These are phyloP conservation scores for Zelostemma sp. DNA, from an alignment of 1,140 invertebrate species.

Conservation along the genomic window DNA sequence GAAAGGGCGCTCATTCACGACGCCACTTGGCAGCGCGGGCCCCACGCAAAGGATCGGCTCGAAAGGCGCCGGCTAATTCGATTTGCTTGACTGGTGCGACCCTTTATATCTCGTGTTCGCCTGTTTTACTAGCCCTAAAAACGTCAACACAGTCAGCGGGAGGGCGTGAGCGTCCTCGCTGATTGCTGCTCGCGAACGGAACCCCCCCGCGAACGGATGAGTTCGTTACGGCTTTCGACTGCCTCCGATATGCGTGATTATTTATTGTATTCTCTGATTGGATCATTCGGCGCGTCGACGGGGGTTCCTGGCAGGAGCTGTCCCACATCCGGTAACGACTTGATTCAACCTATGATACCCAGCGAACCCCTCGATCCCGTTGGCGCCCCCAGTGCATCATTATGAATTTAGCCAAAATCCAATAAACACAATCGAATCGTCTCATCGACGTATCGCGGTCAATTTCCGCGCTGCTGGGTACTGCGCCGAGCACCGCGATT, in stretches of 20 bases:
- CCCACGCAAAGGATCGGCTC: constrained; percentile 35
- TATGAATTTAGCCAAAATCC: constrained; percentile 25
- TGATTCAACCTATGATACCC: constrained; percentile 42
- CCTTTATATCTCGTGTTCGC: constrained; percentile 43
- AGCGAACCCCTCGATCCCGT: constrained; percentile 26
- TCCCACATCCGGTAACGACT: constrained; percentile 44
- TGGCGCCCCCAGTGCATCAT: constrained; percentile 19
- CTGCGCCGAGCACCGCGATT: neutral
- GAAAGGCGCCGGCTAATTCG: constrained; percentile 48
- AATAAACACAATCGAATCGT: constrained; percentile 20
- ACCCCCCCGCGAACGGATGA: constrained; percentile 52
- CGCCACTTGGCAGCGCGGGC: constrained; percentile 3
- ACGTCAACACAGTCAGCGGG: constrained; percentile 55
- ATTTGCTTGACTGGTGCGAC: constrained; percentile 47
- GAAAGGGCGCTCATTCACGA: constrained; percentile 7
- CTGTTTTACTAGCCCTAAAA: constrained; percentile 48
- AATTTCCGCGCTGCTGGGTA: neutral
- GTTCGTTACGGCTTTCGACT: constrained; percentile 55
- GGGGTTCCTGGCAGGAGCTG: constrained; percentile 40
- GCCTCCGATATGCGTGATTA: constrained; percentile 55
- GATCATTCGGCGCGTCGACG: constrained; percentile 55
- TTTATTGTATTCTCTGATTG: constrained; percentile 59
- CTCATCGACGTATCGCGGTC: constrained; percentile 4
- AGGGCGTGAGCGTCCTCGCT: constrained; percentile 42
- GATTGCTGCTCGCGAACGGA: constrained; percentile 42